A percentile compares a stretch with the other conserved stretches of the same genome.
These are phyloP conservation scores for Selenia dentaria DNA, from an alignment of 2,888 invertebrate species.

Conservation along the genomic window DNA sequence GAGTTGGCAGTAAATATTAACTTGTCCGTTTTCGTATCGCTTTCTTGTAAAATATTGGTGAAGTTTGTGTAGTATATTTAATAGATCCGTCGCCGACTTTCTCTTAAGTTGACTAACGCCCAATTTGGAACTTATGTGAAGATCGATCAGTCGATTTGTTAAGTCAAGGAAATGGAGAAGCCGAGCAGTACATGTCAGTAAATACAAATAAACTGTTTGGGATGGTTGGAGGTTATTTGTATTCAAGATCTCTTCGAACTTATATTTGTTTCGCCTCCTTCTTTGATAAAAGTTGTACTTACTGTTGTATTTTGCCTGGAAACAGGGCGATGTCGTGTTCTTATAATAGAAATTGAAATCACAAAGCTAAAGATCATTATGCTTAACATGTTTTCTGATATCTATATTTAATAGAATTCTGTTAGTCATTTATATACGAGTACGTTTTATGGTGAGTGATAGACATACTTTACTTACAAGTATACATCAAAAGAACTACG, in stretches of 20 bases:
- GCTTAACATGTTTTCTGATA: no score
- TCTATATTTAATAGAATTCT: no score
- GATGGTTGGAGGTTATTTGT: constrained; percentile 18
- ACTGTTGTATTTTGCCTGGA: no score
- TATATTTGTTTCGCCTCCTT: constrained; percentile 12
- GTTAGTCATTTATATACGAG: no score
- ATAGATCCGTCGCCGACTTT: constrained; percentile 59
- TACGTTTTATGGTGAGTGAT: no score
- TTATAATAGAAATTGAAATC: no score
- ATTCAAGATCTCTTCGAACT: constrained; percentile 12
- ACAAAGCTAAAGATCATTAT: no score
- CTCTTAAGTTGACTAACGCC: constrained; percentile 46
- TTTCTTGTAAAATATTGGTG: constrained; percentile 63
- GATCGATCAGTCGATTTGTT: constrained; percentile 46
- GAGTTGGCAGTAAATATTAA: constrained; percentile 57
- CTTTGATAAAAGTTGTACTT: background rate
- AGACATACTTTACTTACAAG: no score
- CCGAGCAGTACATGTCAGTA: constrained; percentile 21
- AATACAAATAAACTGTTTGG: constrained; percentile 24
- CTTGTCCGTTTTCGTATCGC: constrained; percentile 50
- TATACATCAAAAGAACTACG: no score
- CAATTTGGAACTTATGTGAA: constrained; percentile 53
- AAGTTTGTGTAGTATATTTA: constrained; percentile 67
- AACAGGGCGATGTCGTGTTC: no score
- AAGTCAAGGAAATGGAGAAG: constrained; percentile 13